Evolutionary conservation across 2,888 invertebrate genomes (phyloP).

Genomic region (Tortrix viridana): DNA sequence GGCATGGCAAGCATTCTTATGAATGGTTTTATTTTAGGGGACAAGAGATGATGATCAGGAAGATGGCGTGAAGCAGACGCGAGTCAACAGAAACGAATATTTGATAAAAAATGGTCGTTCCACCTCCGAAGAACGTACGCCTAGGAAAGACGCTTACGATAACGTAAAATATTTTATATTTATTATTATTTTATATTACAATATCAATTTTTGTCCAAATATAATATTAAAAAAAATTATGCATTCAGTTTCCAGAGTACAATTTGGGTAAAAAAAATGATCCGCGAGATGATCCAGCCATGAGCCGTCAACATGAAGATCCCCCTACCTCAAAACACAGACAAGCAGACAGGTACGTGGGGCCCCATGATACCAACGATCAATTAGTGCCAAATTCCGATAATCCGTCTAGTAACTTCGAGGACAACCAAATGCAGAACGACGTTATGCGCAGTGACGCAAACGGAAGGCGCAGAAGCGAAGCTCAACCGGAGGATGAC

Average conservation of each 20-base stretch:
- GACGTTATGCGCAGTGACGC: conserved; percentile 4
- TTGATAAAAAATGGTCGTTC: conserved; percentile 4
- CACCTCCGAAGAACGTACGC: conserved; percentile 4
- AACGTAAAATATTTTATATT: conserved; percentile 6
- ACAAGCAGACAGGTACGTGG: conserved; percentile 48
- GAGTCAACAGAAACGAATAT: conserved; percentile 19
- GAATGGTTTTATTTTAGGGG: background rate
- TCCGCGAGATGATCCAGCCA: conserved; percentile 45
- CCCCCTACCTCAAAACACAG: conserved; percentile 37
- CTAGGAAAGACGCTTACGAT: conserved; percentile 16
- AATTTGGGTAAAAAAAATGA: conserved; percentile 47
- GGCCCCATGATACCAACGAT: conserved; percentile 46
- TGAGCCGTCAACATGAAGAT: conserved; percentile 38
- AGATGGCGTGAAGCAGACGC: conserved; percentile 6
- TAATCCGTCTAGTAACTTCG: background rate
- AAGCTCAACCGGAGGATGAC: conserved; percentile 49
- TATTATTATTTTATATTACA: background rate
- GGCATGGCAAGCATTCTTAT: too few relatives aligned
- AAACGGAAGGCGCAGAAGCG: conserved; percentile 35
- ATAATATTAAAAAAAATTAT: background rate
- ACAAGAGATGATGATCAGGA: conserved; percentile 9
- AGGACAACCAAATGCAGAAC: conserved; percentile 12
- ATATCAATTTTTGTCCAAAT: background rate
- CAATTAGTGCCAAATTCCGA: conserved; percentile 42
- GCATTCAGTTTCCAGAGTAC: conserved; percentile 51